A percentile compares a stretch with the other conserved stretches of the same genome.
phyloP scores from a whole-genome alignment of 53 echinoderm and acorn worm genomes.

The Paelopatides confundens region DNA sequence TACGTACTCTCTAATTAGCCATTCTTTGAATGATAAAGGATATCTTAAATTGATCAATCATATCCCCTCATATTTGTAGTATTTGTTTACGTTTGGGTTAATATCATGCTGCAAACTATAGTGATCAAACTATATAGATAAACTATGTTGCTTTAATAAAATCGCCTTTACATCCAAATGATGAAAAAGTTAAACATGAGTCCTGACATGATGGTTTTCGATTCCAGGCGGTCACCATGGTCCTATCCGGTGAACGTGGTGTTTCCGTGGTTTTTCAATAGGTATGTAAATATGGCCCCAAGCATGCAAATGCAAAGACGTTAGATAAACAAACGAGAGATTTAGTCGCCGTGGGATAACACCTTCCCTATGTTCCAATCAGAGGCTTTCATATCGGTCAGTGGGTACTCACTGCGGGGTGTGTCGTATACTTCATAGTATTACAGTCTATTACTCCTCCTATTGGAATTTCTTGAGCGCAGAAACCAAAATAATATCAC shows the following conservation, averaged over 20 bases:
- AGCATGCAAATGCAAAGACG: conserved; percentile 19
- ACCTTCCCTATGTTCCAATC: background rate
- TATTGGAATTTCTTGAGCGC: background rate
- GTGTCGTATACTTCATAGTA: background rate
- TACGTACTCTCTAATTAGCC: too few species aligned
- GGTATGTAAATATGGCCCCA: conserved; percentile 23
- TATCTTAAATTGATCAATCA: too few species aligned
- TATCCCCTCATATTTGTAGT: too few species aligned
- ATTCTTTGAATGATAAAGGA: too few species aligned
- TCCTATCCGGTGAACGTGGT: background rate
- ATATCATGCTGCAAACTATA: too few species aligned
- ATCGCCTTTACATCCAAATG: too few species aligned
- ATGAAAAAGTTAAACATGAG: too few species aligned
- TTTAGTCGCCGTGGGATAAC: conserved; percentile 41
- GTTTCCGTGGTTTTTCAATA: conserved; percentile 4
- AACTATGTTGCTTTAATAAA: too few species aligned
- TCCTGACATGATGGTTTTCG: background rate
- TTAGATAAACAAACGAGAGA: conserved; percentile 23
- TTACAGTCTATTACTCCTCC: background rate
- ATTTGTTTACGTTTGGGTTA: too few species aligned
- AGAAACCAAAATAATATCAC: too few species aligned
- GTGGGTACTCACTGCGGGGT: conserved; percentile 18
- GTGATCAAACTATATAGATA: too few species aligned
- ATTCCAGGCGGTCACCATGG: background rate
- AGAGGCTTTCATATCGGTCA: background rate